Conservation (phyloP, 2,888 invertebrate genomes). For the Sinohyriopsis cumingii region DNA sequence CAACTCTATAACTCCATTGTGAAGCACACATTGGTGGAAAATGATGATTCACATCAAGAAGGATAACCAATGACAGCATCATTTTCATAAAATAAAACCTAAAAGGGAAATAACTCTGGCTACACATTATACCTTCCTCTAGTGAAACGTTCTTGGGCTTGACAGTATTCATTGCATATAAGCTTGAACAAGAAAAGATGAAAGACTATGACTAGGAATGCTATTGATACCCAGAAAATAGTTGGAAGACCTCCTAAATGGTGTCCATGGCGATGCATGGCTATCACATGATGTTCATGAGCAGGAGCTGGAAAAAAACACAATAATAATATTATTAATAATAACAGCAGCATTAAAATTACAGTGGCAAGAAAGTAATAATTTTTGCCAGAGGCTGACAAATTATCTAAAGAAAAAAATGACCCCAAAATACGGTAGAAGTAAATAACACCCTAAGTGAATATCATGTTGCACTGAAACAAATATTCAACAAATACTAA, state of each 20-base stretch:
- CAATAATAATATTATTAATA: neutral
- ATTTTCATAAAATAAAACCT: too few species aligned
- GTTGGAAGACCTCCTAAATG: constrained; percentile 91
- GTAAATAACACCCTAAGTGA: too few species aligned
- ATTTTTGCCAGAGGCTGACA: too few species aligned
- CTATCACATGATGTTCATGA: constrained; percentile 91
- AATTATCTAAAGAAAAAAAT: too few species aligned
- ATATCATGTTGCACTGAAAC: too few species aligned
- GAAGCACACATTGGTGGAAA: too few species aligned
- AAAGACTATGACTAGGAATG: constrained; percentile 89
- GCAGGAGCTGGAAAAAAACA: constrained; percentile 81
- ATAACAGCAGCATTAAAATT: neutral
- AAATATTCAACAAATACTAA: too few species aligned
- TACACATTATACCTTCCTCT: constrained; percentile 58
- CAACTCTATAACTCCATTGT: too few species aligned
- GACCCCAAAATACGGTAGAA: too few species aligned
- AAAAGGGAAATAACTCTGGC: constrained; percentile 11
- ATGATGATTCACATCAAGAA: too few species aligned
- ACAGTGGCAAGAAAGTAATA: too few species aligned
- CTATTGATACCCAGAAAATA: constrained; percentile 92
- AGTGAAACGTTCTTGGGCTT: constrained; percentile 57
- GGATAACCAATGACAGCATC: too few species aligned
- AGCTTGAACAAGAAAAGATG: constrained; percentile 94
- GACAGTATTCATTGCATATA: constrained; percentile 90
- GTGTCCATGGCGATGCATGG: constrained; percentile 91